Evolutionary conservation across 35 echinoderm and acorn worm species (phyloP), one percentile per base, ranked within the genome.

Genomic region (Patiria miniata): DNA sequence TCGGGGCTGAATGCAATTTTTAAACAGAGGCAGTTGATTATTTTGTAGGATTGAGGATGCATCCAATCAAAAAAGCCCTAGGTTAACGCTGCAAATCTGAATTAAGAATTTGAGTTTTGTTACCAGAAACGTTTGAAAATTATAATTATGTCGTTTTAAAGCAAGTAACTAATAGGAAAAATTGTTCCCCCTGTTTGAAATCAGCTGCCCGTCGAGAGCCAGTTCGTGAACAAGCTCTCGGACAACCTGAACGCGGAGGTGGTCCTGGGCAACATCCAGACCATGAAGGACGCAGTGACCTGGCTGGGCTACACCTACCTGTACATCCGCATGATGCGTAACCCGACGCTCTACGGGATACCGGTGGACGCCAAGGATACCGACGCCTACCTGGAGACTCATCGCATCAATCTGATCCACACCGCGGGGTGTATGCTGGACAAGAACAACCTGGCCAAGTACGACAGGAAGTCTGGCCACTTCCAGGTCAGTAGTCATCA

Each of bases 301-400:
- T 99, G 96, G 96, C 88, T 95, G 1, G 96, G 96, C 0, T 99
- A 99, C 83, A 99, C 96, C 68, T 99, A 99, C 73, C 90, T 99
- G 39, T 99, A 99, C 83, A 99, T 99, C 40, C 89, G 96, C 68
- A 99, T 99, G 92, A 99, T 99, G 92, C 80, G 96, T 14, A 91
- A 94, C 51, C 96, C 96, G 0, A 79, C 78, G 19, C 88, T 99
- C 6, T 99, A 99, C 61, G 96, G 96, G 7, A 91, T 99, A 18
- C 78, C 86, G 16, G 92, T 51, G 0, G 96, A 95, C 38, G 76
- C 76, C 77, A 91, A 94, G 79, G 96, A 99, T 52, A 87, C 85
- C 15, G 96, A 99, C 42, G 81, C 89, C 2, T 94, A 99, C 87
- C 51, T 99, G 89, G 96, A 99, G 50, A 93, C 90, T 68, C 82